A percentile compares a stretch with the other conserved stretches of the same genome.
phyloP scores from a whole-genome alignment of 2,113 vertebrate species.

The Alligator sinensis region DNA sequence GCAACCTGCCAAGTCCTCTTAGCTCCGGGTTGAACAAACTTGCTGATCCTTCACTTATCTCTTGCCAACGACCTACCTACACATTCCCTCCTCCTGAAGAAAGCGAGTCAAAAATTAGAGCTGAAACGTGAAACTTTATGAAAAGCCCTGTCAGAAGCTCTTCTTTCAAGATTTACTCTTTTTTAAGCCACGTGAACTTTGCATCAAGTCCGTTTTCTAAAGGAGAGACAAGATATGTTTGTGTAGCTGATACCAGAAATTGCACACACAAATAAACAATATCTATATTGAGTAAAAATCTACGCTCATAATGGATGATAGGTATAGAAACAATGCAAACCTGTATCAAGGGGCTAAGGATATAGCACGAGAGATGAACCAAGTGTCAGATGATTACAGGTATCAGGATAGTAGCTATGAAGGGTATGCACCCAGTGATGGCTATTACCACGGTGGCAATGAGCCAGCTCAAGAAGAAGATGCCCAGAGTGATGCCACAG shows the following conservation, averaged over 20 bases:
- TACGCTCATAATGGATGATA: constrained; percentile 82
- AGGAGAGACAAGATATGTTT: neutral
- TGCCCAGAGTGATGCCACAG: constrained; percentile 92
- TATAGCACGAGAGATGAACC: constrained; percentile 58
- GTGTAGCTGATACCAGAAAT: neutral
- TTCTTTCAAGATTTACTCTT: neutral
- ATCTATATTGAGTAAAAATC: neutral
- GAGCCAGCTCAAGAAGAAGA: constrained; percentile 88
- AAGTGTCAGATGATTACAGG: constrained; percentile 77
- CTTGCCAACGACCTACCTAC: neutral
- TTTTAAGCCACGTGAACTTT: neutral
- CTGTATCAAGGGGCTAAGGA: constrained; percentile 80
- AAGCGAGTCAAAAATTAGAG: constrained; percentile 40
- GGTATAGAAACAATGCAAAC: constrained; percentile 82
- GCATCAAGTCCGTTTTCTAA: constrained; percentile 15
- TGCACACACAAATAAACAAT: neutral
- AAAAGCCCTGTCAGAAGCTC: constrained; percentile 40
- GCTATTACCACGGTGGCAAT: constrained; percentile 82
- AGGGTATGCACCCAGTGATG: constrained; percentile 74
- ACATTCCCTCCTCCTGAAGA: constrained; percentile 25
- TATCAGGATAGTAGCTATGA: constrained; percentile 85
- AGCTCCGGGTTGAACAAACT: constrained; percentile 31
- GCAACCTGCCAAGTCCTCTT: constrained; percentile 39
- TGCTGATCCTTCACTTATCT: constrained; percentile 31
- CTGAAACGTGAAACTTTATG: constrained; percentile 41